phyloP scores from a whole-genome alignment of 2,113 vertebrate species.

The Cranoglanis bouderius region DNA sequence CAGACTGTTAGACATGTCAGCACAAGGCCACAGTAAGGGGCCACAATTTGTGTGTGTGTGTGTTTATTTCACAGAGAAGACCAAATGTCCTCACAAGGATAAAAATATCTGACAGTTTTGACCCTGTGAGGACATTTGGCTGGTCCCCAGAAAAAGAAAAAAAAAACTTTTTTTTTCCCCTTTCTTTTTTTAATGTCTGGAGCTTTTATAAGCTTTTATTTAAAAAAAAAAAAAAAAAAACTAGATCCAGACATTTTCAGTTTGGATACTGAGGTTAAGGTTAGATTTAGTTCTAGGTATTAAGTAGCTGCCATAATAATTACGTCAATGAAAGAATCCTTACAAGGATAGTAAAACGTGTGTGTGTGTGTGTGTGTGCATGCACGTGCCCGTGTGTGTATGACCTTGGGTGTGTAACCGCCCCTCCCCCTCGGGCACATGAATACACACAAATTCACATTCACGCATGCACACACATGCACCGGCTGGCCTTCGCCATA shows the following conservation, averaged over 20 bases:
- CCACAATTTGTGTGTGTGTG: slow-evolving; percentile 22
- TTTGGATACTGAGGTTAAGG: not conserved
- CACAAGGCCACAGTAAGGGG: slow-evolving; percentile 35
- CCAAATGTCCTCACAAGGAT: not conserved
- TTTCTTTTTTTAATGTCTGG: not conserved
- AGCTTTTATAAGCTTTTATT: not conserved
- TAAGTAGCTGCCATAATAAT: not conserved
- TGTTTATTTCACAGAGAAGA: not conserved
- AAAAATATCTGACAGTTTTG: not conserved
- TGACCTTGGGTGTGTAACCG: slow-evolving; percentile 55
- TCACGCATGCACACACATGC: slow-evolving; percentile 49
- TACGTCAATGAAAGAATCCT: not conserved
- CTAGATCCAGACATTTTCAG: not conserved
- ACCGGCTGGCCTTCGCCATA: slow-evolving; percentile 84
- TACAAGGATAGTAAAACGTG: not conserved
- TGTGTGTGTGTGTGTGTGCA: slow-evolving; percentile 11
- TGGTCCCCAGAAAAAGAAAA: not conserved
- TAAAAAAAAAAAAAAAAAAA: too few relatives aligned
- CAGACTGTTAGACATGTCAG: slow-evolving; percentile 18
- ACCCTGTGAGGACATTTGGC: not conserved
- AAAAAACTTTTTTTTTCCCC: not conserved
- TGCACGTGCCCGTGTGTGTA: slow-evolving; percentile 11
- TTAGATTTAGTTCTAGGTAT: not conserved
- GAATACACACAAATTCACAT: slow-evolving; percentile 44
- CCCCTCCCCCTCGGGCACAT: slow-evolving; percentile 41